These are phyloP conservation scores for Teleiodes luculella DNA, from an alignment of 2,888 invertebrate species.

Conservation along the genomic window DNA sequence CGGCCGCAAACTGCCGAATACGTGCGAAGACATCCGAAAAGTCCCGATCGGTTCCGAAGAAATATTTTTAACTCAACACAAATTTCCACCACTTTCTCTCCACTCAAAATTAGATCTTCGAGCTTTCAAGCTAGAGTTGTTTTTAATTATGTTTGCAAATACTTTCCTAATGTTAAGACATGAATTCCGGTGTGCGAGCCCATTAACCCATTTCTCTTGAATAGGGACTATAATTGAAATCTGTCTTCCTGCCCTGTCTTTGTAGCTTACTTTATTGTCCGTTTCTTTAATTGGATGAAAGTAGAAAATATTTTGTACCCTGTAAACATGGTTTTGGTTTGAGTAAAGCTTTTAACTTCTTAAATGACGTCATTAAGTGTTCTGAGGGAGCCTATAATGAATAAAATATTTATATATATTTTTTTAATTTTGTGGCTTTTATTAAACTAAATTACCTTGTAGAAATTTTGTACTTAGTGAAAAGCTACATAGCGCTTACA, in stretches of 20 bases:
- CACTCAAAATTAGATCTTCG: slow-evolving; percentile 23
- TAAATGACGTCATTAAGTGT: too few species aligned
- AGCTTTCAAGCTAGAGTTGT: slow-evolving; percentile 17
- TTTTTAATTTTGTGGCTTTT: too few species aligned
- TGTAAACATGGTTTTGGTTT: too few species aligned
- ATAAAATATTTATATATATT: too few species aligned
- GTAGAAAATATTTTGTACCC: too few species aligned
- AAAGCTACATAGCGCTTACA: too few species aligned
- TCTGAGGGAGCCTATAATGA: too few species aligned
- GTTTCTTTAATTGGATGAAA: too few species aligned
- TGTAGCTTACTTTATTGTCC: neutral
- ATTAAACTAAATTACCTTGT: too few species aligned
- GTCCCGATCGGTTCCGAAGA: slow-evolving; percentile 55
- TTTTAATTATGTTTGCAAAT: slow-evolving; percentile 24
- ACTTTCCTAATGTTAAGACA: slow-evolving; percentile 54
- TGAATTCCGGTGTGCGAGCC: slow-evolving; percentile 51
- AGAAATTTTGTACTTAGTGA: too few species aligned
- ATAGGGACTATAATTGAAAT: slow-evolving; percentile 39
- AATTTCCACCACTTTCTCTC: slow-evolving; percentile 23
- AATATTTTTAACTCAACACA: slow-evolving; percentile 68
- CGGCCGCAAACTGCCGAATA: slow-evolving; percentile 53
- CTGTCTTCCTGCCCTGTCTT: slow-evolving; percentile 6
- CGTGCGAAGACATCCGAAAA: slow-evolving; percentile 43
- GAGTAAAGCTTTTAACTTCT: too few species aligned
- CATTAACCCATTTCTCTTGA: slow-evolving; percentile 67